Evolutionary conservation across 2,797 vertebrate genomes (phyloP).

Genomic region (Eidolon dupreanum): DNA sequence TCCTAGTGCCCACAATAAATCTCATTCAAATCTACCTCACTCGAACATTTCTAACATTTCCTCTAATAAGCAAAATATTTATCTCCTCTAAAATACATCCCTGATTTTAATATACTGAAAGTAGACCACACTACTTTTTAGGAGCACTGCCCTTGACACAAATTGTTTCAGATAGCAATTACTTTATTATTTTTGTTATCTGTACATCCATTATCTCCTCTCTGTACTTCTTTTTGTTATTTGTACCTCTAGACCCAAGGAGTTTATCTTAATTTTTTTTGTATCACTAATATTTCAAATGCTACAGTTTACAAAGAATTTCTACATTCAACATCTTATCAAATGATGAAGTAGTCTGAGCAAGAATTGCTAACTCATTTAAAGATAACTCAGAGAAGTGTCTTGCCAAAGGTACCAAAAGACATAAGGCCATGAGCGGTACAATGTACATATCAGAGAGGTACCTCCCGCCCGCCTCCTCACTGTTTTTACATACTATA

Average conservation of each 20-base stretch:
- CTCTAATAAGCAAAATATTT: background rate
- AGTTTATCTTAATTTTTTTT: background rate
- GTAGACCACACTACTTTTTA: background rate
- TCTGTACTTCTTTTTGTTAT: background rate
- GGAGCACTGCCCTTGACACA: background rate
- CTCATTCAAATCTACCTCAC: background rate
- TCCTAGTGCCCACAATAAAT: background rate
- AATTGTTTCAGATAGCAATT: background rate
- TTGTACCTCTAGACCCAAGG: background rate
- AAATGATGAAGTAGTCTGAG: background rate
- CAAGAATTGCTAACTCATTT: background rate
- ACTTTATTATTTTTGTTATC: background rate
- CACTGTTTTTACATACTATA: background rate
- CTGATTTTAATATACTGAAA: constrained; percentile 29
- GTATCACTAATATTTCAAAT: constrained; percentile 17
- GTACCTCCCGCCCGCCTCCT: background rate
- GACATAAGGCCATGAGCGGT: background rate
- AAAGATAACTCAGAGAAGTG: background rate
- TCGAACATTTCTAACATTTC: background rate
- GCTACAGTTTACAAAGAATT: background rate
- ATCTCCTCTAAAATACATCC: background rate
- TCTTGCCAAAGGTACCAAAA: background rate
- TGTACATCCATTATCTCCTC: background rate
- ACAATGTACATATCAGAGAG: background rate
- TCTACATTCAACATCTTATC: background rate